A percentile compares a stretch with the other conserved stretches of the same genome.
These are phyloP conservation scores for Heliconius erato DNA, from an alignment of 2,888 invertebrate genomes.

Conservation along the genomic window DNA sequence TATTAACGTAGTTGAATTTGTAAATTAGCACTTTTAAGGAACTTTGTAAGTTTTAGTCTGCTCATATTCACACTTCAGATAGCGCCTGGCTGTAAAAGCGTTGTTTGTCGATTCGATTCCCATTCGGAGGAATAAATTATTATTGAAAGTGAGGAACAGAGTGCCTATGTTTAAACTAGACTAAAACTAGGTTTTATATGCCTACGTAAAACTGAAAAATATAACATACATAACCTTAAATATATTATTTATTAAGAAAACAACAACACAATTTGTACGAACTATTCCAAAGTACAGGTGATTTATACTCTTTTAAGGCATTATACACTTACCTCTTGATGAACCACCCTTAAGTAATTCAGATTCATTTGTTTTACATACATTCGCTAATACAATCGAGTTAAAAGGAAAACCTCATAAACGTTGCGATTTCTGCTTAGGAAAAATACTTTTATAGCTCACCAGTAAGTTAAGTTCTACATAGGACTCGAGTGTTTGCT, in stretches of 20 bases:
- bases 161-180: no score
- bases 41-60: background rate
- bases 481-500: background rate
- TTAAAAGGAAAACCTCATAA: slow-evolving; percentile 44
- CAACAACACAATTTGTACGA: background rate
- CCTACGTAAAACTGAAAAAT: background rate
- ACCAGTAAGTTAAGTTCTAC: background rate
- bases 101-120: no score
- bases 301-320: background rate
- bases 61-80: background rate
- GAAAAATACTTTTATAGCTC: slow-evolving; percentile 34
- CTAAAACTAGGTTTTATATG: no score
- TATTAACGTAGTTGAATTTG: no score
- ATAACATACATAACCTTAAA: background rate
- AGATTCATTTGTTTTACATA: slow-evolving; percentile 44
- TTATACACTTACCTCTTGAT: slow-evolving; percentile 14
- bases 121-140: background rate
- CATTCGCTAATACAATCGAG: slow-evolving; percentile 42
- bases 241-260: background rate
- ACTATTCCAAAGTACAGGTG: background rate
- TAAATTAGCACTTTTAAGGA: no score
- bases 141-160: no score
- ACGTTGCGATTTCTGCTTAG: slow-evolving; percentile 31
- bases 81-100: no score
- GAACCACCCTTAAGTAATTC: slow-evolving; percentile 27